Evolutionary conservation across 2,888 invertebrate species (phyloP).

Genomic region (Platynereis dumerilii): DNA sequence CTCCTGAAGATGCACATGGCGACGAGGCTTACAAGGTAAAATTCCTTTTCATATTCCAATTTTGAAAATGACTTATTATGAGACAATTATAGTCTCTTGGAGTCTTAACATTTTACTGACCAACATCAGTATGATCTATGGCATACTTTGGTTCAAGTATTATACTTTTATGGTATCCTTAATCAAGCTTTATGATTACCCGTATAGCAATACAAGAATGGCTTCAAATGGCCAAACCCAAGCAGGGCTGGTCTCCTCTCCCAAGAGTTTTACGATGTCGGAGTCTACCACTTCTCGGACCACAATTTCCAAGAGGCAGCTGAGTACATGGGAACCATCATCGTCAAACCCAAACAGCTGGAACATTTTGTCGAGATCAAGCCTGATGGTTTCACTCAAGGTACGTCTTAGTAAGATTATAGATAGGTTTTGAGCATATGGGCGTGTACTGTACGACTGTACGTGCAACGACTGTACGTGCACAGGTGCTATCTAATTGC

Average conservation of each 20-base stretch:
- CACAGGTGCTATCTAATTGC: no score
- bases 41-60: no score
- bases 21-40: constrained; percentile 55
- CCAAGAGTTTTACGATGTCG: constrained; percentile 58
- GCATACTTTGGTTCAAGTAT: no score
- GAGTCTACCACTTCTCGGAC: constrained; percentile 63
- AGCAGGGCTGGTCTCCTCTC: constrained; percentile 60
- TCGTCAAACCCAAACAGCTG: constrained; percentile 61
- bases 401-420: no score
- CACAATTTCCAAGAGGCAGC: constrained; percentile 61
- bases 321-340: constrained; percentile 62
- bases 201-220: constrained; percentile 58
- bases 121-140: no score
- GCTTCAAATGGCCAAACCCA: constrained; percentile 61
- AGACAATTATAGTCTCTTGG: no score
- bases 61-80: no score
- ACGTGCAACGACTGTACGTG: no score
- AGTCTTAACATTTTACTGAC: no score
- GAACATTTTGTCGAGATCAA: constrained; percentile 58
- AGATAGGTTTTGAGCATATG: no score
- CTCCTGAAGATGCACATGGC: constrained; percentile 45
- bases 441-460: no score
- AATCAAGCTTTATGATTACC: constrained; percentile 7
- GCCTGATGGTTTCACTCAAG: constrained; percentile 58
- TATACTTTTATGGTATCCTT: no score